These are phyloP conservation scores for Lasioglossum morio DNA, from an alignment of 2,888 invertebrate species.

Conservation along the genomic window DNA sequence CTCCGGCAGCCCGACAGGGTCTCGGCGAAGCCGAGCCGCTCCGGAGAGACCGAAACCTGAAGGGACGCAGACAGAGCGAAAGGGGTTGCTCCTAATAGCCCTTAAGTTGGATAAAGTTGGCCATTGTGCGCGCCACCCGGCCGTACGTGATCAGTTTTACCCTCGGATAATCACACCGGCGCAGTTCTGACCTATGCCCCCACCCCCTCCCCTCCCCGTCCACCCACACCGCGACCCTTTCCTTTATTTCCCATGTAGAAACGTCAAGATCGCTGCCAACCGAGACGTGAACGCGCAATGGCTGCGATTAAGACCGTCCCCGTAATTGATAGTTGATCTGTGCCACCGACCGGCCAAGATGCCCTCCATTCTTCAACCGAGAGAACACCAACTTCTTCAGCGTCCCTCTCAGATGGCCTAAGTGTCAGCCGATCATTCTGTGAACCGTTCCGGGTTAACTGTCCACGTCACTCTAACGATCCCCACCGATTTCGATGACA, in stretches of 20 bases:
- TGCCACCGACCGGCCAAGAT: neutral
- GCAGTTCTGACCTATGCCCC: constrained; percentile 56
- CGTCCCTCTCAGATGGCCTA: neutral
- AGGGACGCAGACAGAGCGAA: constrained; percentile 69
- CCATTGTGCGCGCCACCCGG: constrained; percentile 72
- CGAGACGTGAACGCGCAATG: constrained; percentile 23
- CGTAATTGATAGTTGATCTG: constrained; percentile 53
- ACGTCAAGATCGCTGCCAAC: constrained; percentile 39
- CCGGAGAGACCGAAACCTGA: constrained; percentile 57
- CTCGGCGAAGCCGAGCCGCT: constrained; percentile 18
- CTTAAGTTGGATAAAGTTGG: constrained; percentile 74
- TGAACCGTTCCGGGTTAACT: neutral
- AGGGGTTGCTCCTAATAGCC: constrained; percentile 73
- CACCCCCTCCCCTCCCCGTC: neutral
- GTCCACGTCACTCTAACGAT: neutral
- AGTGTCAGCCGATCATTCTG: neutral
- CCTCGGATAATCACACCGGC: constrained; percentile 70
- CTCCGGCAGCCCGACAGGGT: constrained; percentile 63
- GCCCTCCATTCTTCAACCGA: neutral
- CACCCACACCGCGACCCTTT: constrained; percentile 39
- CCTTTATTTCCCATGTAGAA: constrained; percentile 54
- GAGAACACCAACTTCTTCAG: neutral
- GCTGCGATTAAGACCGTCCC: constrained; percentile 39
- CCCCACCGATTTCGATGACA: neutral
- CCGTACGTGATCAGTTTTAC: constrained; percentile 75